Evolutionary conservation across 2,113 vertebrate genomes (phyloP).

Genomic region (Centropus bengalensis): DNA sequence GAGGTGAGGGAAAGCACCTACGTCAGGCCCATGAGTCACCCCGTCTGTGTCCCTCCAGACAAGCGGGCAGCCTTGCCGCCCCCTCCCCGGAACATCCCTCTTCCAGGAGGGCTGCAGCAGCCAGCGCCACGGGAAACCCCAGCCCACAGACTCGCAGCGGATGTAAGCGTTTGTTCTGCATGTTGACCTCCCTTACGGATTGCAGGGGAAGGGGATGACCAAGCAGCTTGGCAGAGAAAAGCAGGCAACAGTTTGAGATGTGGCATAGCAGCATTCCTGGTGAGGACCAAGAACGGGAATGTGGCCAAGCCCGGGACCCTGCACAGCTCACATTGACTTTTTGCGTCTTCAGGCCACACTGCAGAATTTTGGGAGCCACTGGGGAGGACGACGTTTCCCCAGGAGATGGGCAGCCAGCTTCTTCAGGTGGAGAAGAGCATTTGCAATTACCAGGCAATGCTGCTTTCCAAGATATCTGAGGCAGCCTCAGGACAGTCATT

Average conservation of each 20-base stretch:
- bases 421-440: neutral
- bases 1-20: neutral
- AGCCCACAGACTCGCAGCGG: neutral
- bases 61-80: no score
- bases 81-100: no score
- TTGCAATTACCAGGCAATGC: neutral
- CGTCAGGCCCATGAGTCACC: neutral
- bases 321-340: fast-evolving
- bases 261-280: neutral
- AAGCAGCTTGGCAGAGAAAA: neutral
- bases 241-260: neutral
- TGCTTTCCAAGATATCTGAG: neutral
- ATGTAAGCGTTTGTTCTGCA: neutral
- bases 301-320: neutral
- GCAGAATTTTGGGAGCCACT: neutral
- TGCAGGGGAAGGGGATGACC: neutral
- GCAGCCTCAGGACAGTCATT: neutral
- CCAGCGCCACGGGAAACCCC: neutral
- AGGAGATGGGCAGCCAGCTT: neutral
- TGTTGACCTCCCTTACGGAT: neutral
- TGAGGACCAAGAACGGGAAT: neutral
- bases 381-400: neutral
- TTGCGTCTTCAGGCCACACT: fast-evolving
- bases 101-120: neutral
- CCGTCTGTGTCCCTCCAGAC: neutral